phyloP scores from a whole-genome alignment of 2,888 invertebrate species.

The Aradus depressus region DNA sequence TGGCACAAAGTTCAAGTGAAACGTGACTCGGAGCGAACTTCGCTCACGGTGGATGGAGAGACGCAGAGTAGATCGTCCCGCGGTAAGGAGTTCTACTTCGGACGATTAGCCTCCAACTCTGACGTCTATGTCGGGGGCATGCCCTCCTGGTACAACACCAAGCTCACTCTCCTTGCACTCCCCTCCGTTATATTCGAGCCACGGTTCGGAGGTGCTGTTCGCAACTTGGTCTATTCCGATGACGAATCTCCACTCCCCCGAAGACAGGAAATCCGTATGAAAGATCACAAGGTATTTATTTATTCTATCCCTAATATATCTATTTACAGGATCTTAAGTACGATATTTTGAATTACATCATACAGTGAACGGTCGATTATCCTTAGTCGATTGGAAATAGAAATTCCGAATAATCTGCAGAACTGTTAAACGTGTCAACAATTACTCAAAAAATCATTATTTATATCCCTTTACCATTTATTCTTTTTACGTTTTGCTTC shows the following conservation, averaged over 20 bases:
- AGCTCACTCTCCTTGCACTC: slow-evolving; percentile 69
- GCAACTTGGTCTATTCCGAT: slow-evolving; percentile 85
- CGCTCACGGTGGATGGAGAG: slow-evolving; percentile 73
- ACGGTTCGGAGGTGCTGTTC: slow-evolving; percentile 76
- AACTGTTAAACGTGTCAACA: too few species aligned
- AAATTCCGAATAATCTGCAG: too few species aligned
- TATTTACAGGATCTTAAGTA: too few species aligned
- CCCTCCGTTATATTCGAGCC: slow-evolving; percentile 91
- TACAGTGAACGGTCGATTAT: too few species aligned
- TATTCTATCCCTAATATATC: too few species aligned
- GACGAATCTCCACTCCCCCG: slow-evolving; percentile 63
- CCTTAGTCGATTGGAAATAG: too few species aligned
- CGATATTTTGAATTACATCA: too few species aligned
- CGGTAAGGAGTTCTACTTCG: slow-evolving; percentile 81
- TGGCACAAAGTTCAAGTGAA: slow-evolving; percentile 86
- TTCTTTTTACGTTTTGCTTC: too few species aligned
- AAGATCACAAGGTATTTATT: slow-evolving; percentile 73
- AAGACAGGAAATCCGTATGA: slow-evolving; percentile 73
- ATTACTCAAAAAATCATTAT: too few species aligned
- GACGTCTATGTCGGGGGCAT: slow-evolving; percentile 95
- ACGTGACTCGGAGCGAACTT: slow-evolving; percentile 70
- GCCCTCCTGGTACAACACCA: slow-evolving; percentile 83
- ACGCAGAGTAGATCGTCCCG: slow-evolving; percentile 66
- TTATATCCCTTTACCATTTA: too few species aligned
- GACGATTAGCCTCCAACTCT: slow-evolving; percentile 74